Evolutionary conservation across 2,888 invertebrate genomes (phyloP).

Genomic region (Melinaea marsaeus): DNA sequence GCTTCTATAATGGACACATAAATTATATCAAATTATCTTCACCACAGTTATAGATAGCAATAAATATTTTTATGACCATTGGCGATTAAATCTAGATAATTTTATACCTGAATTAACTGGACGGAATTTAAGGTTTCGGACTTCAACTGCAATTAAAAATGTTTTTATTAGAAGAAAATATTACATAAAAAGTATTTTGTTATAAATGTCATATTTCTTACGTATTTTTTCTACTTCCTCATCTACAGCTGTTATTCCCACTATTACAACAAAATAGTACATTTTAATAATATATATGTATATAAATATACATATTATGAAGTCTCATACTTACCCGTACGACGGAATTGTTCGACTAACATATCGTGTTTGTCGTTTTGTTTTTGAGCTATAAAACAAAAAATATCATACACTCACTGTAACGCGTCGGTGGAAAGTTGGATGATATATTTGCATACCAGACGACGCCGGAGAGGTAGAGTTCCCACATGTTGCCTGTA

Average conservation of each 20-base stretch:
- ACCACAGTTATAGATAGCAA: background rate
- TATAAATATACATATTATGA: constrained; percentile 1
- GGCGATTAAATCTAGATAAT: constrained; percentile 1
- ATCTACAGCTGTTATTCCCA: constrained; percentile 46
- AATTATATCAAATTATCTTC: too few relatives aligned
- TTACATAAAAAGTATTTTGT: background rate
- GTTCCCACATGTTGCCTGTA: constrained; percentile 40
- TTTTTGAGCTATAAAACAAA: background rate
- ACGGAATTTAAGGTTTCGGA: constrained; percentile 33
- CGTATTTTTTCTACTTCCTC: constrained; percentile 63
- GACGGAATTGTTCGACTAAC: background rate
- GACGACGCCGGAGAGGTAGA: background rate
- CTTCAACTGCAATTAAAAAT: constrained; percentile 40
- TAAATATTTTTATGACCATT: background rate
- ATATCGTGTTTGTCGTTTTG: constrained; percentile 5
- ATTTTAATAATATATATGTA: constrained; percentile 8
- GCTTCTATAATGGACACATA: constrained; percentile 14
- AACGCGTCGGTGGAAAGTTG: background rate
- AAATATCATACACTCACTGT: background rate
- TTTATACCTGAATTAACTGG: constrained; percentile 36
- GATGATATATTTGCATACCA: constrained; percentile 2
- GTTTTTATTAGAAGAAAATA: background rate
- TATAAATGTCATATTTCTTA: constrained; percentile 36
- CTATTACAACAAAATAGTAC: constrained; percentile 37
- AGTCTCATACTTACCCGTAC: background rate